A percentile compares a stretch with the other conserved stretches of the same genome.
These are phyloP conservation scores for Dysidea cf. avara DNA, from an alignment of 37 sponge, comb jelly and placozoan genomes.

Conservation along the genomic window DNA sequence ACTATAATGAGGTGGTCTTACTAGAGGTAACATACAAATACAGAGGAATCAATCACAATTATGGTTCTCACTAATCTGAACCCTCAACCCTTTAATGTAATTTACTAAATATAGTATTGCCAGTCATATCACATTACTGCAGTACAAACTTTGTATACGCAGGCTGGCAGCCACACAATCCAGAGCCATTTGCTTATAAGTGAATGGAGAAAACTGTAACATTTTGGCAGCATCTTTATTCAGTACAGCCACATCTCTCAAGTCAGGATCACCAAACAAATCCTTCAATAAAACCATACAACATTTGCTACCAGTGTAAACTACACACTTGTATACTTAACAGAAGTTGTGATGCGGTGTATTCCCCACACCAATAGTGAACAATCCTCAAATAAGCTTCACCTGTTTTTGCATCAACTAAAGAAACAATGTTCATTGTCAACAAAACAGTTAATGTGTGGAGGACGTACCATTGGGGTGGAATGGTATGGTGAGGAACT, in stretches of 20 bases:
- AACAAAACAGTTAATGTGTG: too few relatives aligned
- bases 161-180: slow-evolving; percentile 88
- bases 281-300: slow-evolving; percentile 23
- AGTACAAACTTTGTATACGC: slow-evolving; percentile 70
- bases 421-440: too few relatives aligned
- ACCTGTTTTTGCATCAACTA: neutral
- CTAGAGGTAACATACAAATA: too few relatives aligned
- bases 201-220: slow-evolving; percentile 51
- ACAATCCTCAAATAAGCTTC: neutral
- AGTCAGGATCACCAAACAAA: slow-evolving; percentile 62
- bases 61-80: too few relatives aligned
- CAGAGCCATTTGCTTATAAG: slow-evolving; percentile 83
- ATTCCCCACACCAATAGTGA: neutral
- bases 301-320: neutral
- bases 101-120: too few relatives aligned
- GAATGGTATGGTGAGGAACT: slow-evolving; percentile 86
- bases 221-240: slow-evolving; percentile 64
- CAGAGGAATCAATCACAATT: too few relatives aligned
- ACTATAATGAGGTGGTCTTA: too few relatives aligned
- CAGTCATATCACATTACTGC: too few relatives aligned
- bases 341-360: neutral
- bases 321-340: neutral
- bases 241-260: slow-evolving; percentile 43
- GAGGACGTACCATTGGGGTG: slow-evolving; percentile 82
- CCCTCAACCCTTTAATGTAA: too few relatives aligned